Percentiles rank a stretch among this genome's conserved stretches.
Conservation (phyloP, 2,113 vertebrate species). For the Harpagus bidentatus region DNA sequence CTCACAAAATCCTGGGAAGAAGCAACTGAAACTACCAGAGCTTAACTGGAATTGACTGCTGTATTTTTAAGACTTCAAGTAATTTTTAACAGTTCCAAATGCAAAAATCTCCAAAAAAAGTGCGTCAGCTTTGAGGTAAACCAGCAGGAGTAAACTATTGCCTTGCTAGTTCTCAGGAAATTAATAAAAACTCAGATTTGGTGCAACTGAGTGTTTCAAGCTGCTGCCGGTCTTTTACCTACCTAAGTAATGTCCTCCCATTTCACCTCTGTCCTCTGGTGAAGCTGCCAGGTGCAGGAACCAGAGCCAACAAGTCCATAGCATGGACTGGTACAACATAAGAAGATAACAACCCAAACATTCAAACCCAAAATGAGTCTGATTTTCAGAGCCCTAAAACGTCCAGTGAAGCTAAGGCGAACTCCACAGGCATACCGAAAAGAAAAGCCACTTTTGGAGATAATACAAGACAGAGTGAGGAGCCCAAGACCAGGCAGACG, state of each 20-base stretch:
- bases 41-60: not conserved
- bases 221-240: not conserved
- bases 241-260: not conserved
- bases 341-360: not conserved
- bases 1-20: not conserved
- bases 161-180: not conserved
- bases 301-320: not conserved
- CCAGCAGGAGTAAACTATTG: not conserved
- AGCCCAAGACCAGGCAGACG: not conserved
- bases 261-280: not conserved
- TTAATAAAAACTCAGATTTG: not conserved
- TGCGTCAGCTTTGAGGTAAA: not conserved
- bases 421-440: rapidly evolving
- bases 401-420: not conserved
- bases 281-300: not conserved
- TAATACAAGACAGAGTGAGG: not conserved
- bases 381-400: not conserved
- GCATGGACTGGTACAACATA: not conserved
- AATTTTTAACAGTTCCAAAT: not conserved
- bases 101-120: not conserved
- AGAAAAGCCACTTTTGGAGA: not conserved
- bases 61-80: not conserved
- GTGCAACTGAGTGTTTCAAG: not conserved
- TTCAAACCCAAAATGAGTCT: not conserved
- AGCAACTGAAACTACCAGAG: not conserved